Base-by-base conservation (phyloP, 2,888 invertebrate genomes). In the Yponomeuta sedellus region DNA sequence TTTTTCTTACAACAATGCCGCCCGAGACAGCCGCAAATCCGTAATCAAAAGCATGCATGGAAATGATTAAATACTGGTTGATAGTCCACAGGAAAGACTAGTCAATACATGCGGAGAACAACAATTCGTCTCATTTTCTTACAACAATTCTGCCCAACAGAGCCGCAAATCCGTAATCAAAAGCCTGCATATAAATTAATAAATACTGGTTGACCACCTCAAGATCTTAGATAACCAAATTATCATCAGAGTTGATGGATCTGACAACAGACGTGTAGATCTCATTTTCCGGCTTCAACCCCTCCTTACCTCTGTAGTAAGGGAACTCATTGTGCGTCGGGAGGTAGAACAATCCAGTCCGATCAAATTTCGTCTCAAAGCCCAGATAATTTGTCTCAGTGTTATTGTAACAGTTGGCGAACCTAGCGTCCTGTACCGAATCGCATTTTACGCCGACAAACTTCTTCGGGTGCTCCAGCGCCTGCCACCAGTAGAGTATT, bases 401-500 rank as follows among this genome's bases (percentile, higher is more conserved):
- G 65, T 76, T 83, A 59, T 88, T 85, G 10, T 75, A 88, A 66
- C 91, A 91, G 1, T 81, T 80, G 0, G 88, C 83, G 1, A 81
- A 77, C 12, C 90, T 75, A 0, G 91, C 91, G 1, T 85, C 83
- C 69, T 90, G 88, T 0, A 90, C 77, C 0, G 82, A 78, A 25
- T 85, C 74, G 44, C 91, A 91, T 69, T 82, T 75, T 0, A 86
- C 66, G 0, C 73, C 86, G 0, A 90, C 83, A 57, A 91, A 91
- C 66, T 84, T 85, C 65, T 82, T 87, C 0, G 90, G 87, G 56
- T 90, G 79, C n/a, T 88, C 85, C 0, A 91, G 22, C 0, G 89
- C 86, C 52, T 82, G 80, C 90, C 90, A 90, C 86, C 86, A 89
- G 61, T 89, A 90, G 0, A 89, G 3, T 0, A 81, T 70, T 0